Conservation (phyloP, 2,113 vertebrate genomes). For the Sylvilagus bachmani region DNA sequence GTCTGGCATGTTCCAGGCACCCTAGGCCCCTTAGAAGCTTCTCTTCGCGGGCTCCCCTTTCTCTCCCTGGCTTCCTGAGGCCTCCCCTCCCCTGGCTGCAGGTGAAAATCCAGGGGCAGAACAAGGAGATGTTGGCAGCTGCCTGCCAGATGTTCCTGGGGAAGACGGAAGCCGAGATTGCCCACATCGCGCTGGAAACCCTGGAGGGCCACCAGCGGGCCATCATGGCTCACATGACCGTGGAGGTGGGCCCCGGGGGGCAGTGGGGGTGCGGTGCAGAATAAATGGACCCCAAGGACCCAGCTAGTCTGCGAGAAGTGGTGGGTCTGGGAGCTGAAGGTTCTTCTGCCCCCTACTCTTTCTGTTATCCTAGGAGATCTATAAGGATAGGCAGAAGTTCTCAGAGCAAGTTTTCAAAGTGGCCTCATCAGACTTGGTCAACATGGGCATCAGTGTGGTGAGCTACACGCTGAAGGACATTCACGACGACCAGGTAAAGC, state of each 20-base stretch:
- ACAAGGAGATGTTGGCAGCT: slow-evolving; percentile 97
- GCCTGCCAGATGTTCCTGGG: slow-evolving; percentile 99
- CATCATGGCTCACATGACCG: slow-evolving; percentile 98
- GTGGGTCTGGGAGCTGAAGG: neutral
- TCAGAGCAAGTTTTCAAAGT: slow-evolving; percentile 98
- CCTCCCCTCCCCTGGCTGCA: slow-evolving; percentile 68
- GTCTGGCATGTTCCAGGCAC: neutral
- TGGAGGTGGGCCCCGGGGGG: slow-evolving; percentile 91
- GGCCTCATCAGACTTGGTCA: slow-evolving; percentile 96
- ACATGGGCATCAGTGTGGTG: slow-evolving; percentile 98
- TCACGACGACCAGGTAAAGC: slow-evolving; percentile 94
- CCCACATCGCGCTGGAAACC: slow-evolving; percentile 95
- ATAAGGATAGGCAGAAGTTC: slow-evolving; percentile 98
- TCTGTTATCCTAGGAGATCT: slow-evolving; percentile 92
- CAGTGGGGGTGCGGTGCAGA: neutral
- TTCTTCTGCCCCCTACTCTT: neutral
- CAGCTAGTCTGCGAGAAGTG: neutral
- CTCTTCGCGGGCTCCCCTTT: neutral
- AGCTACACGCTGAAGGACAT: slow-evolving; percentile 98
- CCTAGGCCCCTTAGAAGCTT: neutral
- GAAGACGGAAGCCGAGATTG: slow-evolving; percentile 93
- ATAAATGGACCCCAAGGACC: neutral
- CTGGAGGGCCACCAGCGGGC: slow-evolving; percentile 97
- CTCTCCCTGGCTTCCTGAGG: neutral
- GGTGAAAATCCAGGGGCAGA: slow-evolving; percentile 99